These are phyloP conservation scores for Teleiodes luculella DNA, from an alignment of 2,888 invertebrate species.

Conservation along the genomic window DNA sequence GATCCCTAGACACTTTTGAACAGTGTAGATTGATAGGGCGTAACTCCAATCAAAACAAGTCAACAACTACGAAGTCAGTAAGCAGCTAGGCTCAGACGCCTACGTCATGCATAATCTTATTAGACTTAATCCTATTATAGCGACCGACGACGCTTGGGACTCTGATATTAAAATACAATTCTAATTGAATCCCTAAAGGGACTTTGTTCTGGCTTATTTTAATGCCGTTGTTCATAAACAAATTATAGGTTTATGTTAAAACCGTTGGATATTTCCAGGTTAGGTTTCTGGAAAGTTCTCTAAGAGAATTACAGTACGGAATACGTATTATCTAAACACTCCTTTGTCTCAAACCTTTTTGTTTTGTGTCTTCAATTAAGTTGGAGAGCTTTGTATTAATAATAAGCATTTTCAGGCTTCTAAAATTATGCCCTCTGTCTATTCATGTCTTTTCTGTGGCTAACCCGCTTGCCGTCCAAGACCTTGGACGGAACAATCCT, in stretches of 20 bases:
- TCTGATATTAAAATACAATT: slow-evolving; percentile 40
- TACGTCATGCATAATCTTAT: slow-evolving; percentile 44
- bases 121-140: slow-evolving; percentile 55
- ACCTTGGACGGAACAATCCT: too few species aligned
- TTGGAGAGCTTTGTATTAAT: too few species aligned
- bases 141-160: slow-evolving; percentile 28
- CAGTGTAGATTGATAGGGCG: neutral
- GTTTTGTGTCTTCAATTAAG: too few species aligned
- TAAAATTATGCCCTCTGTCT: too few species aligned
- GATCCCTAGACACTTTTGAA: too few species aligned
- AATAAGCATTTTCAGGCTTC: too few species aligned
- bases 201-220: slow-evolving; percentile 10
- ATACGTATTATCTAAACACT: too few species aligned
- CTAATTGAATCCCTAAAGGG: slow-evolving; percentile 37
- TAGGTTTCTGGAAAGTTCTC: neutral
- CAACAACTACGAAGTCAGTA: slow-evolving; percentile 17
- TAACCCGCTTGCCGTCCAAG: too few species aligned
- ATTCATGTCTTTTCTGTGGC: too few species aligned
- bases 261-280: too few species aligned
- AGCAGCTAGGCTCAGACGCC: slow-evolving; percentile 22
- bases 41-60: neutral
- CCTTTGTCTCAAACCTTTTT: too few species aligned
- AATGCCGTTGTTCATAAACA: slow-evolving; percentile 1
- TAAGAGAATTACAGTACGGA: neutral
- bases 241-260: neutral